Evolutionary conservation across 37 sponge, comb jelly and placozoan genomes (phyloP).

Genomic region (Lycopodina hypogea): DNA sequence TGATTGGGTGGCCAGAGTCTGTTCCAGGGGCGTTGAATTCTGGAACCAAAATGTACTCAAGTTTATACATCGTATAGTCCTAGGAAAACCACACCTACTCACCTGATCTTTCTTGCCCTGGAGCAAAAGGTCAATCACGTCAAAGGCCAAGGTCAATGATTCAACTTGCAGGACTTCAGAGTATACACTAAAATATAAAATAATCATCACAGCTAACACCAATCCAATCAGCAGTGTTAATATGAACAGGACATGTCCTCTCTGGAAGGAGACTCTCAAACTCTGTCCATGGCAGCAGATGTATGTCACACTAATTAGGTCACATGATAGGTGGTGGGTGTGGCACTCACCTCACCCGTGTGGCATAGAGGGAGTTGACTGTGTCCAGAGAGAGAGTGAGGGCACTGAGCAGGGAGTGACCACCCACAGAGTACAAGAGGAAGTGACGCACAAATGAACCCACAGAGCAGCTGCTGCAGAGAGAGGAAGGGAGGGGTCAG

Average conservation of each 20-base stretch:
- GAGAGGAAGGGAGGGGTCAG: not conserved
- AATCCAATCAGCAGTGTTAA: no score
- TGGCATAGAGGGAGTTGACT: slow-evolving; percentile 30
- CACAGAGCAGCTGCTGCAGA: not conserved
- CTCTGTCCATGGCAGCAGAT: no score
- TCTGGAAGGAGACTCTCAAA: no score
- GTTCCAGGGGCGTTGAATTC: slow-evolving; percentile 49
- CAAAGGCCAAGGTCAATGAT: slow-evolving; percentile 42
- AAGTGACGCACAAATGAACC: slow-evolving; percentile 23
- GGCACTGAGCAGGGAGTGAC: slow-evolving; percentile 35
- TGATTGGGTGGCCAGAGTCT: slow-evolving; percentile 46
- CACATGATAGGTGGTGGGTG: no score
- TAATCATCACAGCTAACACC: no score
- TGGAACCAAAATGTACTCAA: not conserved
- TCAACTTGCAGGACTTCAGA: slow-evolving; percentile 19
- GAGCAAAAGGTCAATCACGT: slow-evolving; percentile 43
- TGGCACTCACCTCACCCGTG: not conserved
- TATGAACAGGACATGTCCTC: no score
- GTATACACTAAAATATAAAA: slow-evolving; percentile 1
- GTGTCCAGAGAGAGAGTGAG: slow-evolving; percentile 47
- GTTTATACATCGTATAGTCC: not conserved
- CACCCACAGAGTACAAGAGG: slow-evolving; percentile 39
- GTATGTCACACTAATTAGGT: no score
- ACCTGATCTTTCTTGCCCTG: slow-evolving; percentile 25
- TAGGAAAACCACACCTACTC: slow-evolving; percentile 5